phyloP scores from a whole-genome alignment of 2,113 vertebrate genomes.

The Nanorana parkeri region DNA sequence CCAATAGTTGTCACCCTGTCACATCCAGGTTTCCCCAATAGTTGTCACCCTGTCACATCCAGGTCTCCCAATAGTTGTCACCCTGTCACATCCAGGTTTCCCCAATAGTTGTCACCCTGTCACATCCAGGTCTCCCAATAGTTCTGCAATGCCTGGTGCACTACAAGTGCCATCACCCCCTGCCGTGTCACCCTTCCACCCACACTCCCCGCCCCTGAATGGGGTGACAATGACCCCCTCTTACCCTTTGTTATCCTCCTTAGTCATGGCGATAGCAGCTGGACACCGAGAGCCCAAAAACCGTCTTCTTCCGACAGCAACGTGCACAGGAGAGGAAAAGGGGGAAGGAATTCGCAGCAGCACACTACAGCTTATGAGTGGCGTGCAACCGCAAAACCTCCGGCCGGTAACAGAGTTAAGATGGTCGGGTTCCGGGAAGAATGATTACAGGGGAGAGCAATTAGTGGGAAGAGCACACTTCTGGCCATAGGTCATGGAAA shows the following conservation, averaged over 20 bases:
- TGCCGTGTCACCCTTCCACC: background rate
- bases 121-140: too few species aligned
- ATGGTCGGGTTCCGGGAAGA: background rate
- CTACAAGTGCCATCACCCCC: background rate
- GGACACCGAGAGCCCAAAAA: background rate
- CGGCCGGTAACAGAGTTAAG: background rate
- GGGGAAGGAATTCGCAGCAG: constrained; percentile 20
- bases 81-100: too few species aligned
- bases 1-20: too few species aligned
- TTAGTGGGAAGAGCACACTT: too few species aligned
- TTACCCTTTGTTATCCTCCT: constrained; percentile 48
- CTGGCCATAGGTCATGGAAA: too few species aligned
- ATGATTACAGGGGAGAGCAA: background rate
- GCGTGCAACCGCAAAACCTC: background rate
- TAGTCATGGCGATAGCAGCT: constrained; percentile 39
- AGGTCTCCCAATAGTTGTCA: too few species aligned
- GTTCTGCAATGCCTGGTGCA: background rate
- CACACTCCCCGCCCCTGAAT: too few species aligned
- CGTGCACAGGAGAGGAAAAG: constrained; percentile 10
- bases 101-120: too few species aligned
- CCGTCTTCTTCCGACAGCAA: background rate
- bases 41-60: too few species aligned
- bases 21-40: too few species aligned
- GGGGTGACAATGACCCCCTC: background rate
- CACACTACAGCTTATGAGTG: background rate